Evolutionary conservation across 2,113 vertebrate genomes (phyloP).

Genomic region (Sterrhoptilus dennistouni): DNA sequence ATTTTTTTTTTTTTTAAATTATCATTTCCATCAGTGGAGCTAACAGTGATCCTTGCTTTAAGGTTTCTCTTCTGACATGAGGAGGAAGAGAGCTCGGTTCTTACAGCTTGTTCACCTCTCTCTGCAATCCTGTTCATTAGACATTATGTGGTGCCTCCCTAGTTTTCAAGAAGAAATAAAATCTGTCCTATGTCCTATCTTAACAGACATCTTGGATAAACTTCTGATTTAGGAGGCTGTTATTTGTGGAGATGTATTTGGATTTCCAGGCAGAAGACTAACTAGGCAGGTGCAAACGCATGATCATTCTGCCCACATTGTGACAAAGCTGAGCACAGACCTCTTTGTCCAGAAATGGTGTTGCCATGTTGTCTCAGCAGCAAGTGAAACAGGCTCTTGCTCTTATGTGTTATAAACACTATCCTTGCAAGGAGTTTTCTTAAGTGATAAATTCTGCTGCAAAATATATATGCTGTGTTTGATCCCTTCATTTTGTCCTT

Average conservation of each 20-base stretch:
- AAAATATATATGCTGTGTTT: background rate
- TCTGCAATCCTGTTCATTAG: background rate
- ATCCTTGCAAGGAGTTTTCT: background rate
- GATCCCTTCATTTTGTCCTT: background rate
- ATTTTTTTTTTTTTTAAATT: background rate
- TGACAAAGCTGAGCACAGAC: background rate
- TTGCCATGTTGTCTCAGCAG: background rate
- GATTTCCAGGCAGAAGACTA: background rate
- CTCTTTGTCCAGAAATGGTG: background rate
- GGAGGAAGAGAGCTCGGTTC: background rate
- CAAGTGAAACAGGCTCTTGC: background rate
- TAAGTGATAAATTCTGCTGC: background rate
- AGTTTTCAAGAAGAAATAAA: background rate
- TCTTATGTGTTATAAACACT: background rate
- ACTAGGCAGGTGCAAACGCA: background rate
- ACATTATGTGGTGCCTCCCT: background rate
- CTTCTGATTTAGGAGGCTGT: background rate
- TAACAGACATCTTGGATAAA: background rate
- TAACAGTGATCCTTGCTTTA: background rate
- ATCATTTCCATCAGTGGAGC: background rate
- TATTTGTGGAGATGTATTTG: background rate
- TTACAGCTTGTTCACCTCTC: background rate
- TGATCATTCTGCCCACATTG: background rate
- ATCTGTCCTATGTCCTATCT: background rate
- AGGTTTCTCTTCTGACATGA: background rate